Conservation (phyloP, 2,113 vertebrate species). For the Ia io region DNA sequence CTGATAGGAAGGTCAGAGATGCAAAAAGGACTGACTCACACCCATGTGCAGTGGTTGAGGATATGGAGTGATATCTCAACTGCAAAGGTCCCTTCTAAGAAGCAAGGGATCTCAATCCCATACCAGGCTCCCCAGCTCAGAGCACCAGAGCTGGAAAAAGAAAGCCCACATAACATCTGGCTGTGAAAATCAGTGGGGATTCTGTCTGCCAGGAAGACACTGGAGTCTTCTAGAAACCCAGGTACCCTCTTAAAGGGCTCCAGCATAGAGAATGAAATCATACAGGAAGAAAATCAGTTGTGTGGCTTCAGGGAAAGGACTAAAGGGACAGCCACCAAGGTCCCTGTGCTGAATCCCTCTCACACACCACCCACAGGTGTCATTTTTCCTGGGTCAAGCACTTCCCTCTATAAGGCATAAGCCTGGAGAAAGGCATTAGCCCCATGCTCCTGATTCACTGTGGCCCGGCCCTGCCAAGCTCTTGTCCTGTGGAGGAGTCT, state of each 20-base stretch:
- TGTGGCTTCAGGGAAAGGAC: neutral
- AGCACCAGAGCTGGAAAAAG: neutral
- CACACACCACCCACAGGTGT: neutral
- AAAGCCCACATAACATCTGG: neutral
- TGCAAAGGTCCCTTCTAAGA: neutral
- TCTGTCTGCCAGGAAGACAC: neutral
- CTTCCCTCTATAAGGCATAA: neutral
- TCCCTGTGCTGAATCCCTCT: neutral
- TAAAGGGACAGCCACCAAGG: neutral
- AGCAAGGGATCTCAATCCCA: neutral
- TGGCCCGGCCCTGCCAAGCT: neutral
- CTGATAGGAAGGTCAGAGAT: neutral
- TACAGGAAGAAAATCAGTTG: neutral
- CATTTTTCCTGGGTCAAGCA: neutral
- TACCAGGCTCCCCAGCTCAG: neutral
- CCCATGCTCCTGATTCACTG: neutral
- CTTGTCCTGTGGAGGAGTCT: neutral
- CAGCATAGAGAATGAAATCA: neutral
- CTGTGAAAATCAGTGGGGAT: neutral
- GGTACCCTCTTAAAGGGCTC: neutral
- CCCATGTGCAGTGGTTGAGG: neutral
- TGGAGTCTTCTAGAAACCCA: neutral
- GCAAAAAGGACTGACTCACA: neutral
- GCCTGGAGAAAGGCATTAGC: neutral
- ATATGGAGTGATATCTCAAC: neutral